Evolutionary conservation across 2,888 invertebrate genomes (phyloP).

Genomic region (Xiphydria camelus): DNA sequence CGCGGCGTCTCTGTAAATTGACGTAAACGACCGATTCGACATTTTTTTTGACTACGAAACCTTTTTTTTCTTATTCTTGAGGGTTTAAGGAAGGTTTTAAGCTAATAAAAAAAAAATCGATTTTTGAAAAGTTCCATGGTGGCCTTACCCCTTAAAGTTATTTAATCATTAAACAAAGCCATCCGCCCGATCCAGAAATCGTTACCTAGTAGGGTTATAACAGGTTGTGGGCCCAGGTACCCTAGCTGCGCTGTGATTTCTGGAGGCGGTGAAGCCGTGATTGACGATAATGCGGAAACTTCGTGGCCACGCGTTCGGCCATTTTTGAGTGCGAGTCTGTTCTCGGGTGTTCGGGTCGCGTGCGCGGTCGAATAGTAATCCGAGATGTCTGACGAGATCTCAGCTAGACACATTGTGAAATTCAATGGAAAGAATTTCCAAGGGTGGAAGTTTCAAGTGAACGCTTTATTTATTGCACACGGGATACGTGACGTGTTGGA

Average conservation of each 20-base stretch:
- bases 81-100: too few relatives aligned
- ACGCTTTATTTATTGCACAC: constrained; percentile 13
- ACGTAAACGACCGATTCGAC: too few relatives aligned
- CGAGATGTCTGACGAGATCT: constrained; percentile 17
- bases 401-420: constrained; percentile 11
- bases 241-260: neutral
- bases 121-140: too few relatives aligned
- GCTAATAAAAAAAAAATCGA: too few relatives aligned
- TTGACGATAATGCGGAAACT: neutral
- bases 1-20: too few relatives aligned
- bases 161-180: too few relatives aligned
- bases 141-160: too few relatives aligned
- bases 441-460: constrained; percentile 19
- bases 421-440: constrained; percentile 20
- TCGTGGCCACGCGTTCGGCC: neutral
- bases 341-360: neutral
- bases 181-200: too few relatives aligned
- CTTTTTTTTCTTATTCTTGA: too few relatives aligned
- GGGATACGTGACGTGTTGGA: constrained; percentile 11
- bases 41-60: too few relatives aligned
- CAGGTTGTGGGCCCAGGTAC: neutral
- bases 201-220: too few relatives aligned
- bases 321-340: neutral
- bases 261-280: neutral
- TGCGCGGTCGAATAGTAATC: neutral